Percentiles rank a stretch among this genome's conserved stretches.
Conservation (phyloP, 2,797 vertebrate genomes). For the Notolabrus celidotus region DNA sequence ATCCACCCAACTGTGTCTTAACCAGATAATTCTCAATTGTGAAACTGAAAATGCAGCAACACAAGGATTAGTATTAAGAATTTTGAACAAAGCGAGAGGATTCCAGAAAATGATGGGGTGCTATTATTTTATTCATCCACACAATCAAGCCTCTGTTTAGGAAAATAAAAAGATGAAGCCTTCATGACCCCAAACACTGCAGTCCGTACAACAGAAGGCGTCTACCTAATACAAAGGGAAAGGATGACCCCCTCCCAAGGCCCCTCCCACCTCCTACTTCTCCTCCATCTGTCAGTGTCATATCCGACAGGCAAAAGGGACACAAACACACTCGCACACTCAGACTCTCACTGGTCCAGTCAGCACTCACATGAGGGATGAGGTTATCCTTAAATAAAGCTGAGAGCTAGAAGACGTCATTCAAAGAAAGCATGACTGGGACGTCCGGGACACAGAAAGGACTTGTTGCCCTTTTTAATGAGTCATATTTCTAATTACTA, state of each 20-base stretch:
- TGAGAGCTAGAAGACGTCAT: conserved; percentile 35
- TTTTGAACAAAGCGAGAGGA: conserved; percentile 53
- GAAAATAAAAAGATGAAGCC: conserved; percentile 25
- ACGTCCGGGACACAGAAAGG: conserved; percentile 21
- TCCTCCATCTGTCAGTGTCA: conserved; percentile 86
- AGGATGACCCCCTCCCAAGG: conserved; percentile 64
- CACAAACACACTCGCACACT: conserved; percentile 31
- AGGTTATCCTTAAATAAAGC: conserved; percentile 56
- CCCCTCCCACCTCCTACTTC: conserved; percentile 77
- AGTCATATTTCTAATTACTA: not conserved
- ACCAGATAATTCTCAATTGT: no score
- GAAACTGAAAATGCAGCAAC: no score
- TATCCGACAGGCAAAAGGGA: conserved; percentile 73
- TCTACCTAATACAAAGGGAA: conserved; percentile 77
- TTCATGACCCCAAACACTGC: conserved; percentile 64
- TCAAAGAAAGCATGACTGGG: conserved; percentile 33
- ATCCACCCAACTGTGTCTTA: no score
- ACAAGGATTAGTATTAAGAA: conserved; percentile 46
- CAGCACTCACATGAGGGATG: conserved; percentile 42
- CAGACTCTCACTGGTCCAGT: conserved; percentile 48
- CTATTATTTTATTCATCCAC: conserved; percentile 47
- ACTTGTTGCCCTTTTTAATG: conserved; percentile 10
- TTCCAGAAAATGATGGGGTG: conserved; percentile 26
- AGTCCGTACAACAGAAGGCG: conserved; percentile 77
- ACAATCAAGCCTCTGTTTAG: conserved; percentile 48